A percentile compares a stretch with the other conserved stretches of the same genome.
Evolutionary conservation across 2,797 vertebrate genomes (phyloP).

Genomic region (Platyrinchus mystaceus): DNA sequence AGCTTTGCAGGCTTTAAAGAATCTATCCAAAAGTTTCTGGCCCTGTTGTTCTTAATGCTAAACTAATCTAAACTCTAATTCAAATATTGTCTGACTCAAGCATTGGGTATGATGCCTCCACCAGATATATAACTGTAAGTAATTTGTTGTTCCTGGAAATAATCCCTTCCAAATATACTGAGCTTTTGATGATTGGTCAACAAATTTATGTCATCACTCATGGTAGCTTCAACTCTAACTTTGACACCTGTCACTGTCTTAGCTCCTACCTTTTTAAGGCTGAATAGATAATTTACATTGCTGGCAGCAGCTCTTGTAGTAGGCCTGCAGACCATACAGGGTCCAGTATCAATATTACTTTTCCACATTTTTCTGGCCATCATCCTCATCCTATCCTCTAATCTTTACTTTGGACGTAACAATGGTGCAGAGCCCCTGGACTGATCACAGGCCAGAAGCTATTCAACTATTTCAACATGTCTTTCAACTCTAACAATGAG

Average conservation of each 20-base stretch:
- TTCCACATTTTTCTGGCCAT: not conserved
- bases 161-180: not conserved
- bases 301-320: not conserved
- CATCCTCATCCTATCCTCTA: not conserved
- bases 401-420: fast-evolving
- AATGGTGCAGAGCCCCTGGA: not conserved
- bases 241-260: not conserved
- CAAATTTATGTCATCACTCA: not conserved
- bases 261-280: not conserved
- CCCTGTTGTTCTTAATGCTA: not conserved
- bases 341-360: not conserved
- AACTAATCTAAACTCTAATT: not conserved
- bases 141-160: not conserved
- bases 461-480: not conserved
- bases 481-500: not conserved
- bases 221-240: not conserved
- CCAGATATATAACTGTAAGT: not conserved
- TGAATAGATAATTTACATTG: not conserved
- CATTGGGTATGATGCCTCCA: not conserved
- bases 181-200: not conserved
- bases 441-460: not conserved
- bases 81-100: not conserved
- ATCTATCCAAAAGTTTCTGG: not conserved
- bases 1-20: not conserved
- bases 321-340: not conserved